Conservation (phyloP, 2,888 invertebrate species). For the Rhorus exstirpatorius region DNA sequence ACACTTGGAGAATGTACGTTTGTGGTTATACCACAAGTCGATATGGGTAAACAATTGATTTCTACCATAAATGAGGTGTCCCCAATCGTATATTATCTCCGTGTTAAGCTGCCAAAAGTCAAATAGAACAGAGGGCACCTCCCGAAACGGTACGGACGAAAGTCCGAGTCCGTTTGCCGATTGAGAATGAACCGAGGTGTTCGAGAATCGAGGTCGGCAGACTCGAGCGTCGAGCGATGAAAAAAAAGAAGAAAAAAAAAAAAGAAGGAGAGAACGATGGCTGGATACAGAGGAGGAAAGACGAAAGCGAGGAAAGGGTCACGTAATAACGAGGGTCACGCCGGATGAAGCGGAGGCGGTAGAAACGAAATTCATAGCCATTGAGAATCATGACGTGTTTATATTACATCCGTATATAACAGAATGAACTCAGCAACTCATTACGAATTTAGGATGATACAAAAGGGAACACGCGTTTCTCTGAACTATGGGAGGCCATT, state of each 20-base stretch:
- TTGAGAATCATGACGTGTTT: slow-evolving; percentile 30
- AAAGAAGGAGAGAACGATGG: too few relatives aligned
- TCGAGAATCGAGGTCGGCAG: slow-evolving; percentile 52
- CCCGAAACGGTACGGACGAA: slow-evolving; percentile 8
- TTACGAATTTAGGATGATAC: slow-evolving; percentile 51
- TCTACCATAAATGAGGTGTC: too few relatives aligned
- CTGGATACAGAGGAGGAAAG: slow-evolving; percentile 25
- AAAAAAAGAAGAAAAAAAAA: slow-evolving; percentile 47
- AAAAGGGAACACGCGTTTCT: slow-evolving; percentile 48
- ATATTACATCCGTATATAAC: slow-evolving; percentile 22
- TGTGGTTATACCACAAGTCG: too few relatives aligned
- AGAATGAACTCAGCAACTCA: slow-evolving; percentile 20
- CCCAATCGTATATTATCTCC: too few relatives aligned
- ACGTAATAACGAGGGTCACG: slow-evolving; percentile 52
- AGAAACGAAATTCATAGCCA: slow-evolving; percentile 46
- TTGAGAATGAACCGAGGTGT: slow-evolving; percentile 44
- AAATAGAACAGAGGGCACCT: not conserved
- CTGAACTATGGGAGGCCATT: slow-evolving; percentile 3
- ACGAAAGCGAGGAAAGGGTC: slow-evolving; percentile 60
- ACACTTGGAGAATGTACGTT: too few relatives aligned
- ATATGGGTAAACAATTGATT: too few relatives aligned
- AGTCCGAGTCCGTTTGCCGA: slow-evolving; percentile 14
- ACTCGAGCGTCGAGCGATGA: slow-evolving; percentile 21
- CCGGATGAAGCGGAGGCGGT: slow-evolving; percentile 25
- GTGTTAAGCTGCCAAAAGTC: too few relatives aligned